Base-by-base conservation (phyloP, 1,140 invertebrate species). In the Temnothorax longispinosus region DNA sequence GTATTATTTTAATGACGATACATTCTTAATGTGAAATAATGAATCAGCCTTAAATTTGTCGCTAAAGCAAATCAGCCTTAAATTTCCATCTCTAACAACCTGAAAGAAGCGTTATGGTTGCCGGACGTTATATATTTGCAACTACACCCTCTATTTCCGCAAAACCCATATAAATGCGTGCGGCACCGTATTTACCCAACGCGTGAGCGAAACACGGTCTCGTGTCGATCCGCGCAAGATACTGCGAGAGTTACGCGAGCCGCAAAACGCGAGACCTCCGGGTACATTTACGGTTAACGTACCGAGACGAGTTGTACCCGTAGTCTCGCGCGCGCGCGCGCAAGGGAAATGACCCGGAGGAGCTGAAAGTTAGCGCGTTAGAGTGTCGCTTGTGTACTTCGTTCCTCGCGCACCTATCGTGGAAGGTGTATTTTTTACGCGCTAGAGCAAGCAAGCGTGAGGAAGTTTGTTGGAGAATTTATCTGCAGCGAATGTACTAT, bases 201-300 rank as follows among this genome's bases (percentile, higher is more conserved):
- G 81, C 65, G 74, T 71, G 74, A 88, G 56, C 52, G 82, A 60
- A 69, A 80, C 85, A 38, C 52, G 50, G 67, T 75, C 62, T 62
- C 67, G 71, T 21, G 38, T 76, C 38, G 76, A 71, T 71, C 21
- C 88, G 52, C 69, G 60, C 38, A 69, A 69, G 62, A 78, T 76
- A 88, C 15, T 69, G 62, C 15, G 52, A 78, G 18, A 72, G 86
- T 71, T 88, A 84, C 87, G 78, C 72, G 75, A 81, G 78, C 69
- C 84, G 62, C 76, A 60, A 78, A 62, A 77, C 84, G 69, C 32
- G 50, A 69, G 75, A 88, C 72, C 80, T 82, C 74, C 44, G 52
- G 44, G 32, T n/a, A 54, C 32, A 62, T 52, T 67, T 60, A 56
- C 35, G 58, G 52, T 54, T 65, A 85, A 85, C 62, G 84, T 76